These are phyloP conservation scores for Listronotus oregonensis DNA, from an alignment of 1,140 invertebrate genomes.

Conservation along the genomic window DNA sequence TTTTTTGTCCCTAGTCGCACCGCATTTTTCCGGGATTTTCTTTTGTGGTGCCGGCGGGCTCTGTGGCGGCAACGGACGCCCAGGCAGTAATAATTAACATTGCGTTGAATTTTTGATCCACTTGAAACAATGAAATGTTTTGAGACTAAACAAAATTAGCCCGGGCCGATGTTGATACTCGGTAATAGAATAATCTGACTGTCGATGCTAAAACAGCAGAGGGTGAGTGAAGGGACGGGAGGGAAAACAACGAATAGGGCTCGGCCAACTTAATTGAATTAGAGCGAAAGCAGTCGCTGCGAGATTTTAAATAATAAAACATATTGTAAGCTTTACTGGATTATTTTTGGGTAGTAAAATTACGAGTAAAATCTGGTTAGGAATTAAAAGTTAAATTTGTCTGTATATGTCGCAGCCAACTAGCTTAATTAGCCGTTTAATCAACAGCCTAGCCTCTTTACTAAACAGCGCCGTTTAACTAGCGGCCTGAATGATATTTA, in stretches of 20 bases:
- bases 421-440: too few species aligned
- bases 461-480: too few species aligned
- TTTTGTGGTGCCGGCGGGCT: constrained; percentile 1
- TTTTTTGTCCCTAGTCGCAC: constrained; percentile 3
- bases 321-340: constrained; percentile 18
- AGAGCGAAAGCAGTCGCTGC: constrained; percentile 22
- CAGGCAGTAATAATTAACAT: constrained; percentile 55
- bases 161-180: constrained; percentile 57
- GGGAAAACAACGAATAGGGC: constrained; percentile 37
- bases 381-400: not conserved
- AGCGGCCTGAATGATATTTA: too few species aligned
- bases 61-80: constrained; percentile 16
- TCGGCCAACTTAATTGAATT: constrained; percentile 48
- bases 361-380: not conserved
- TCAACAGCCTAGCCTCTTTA: too few species aligned
- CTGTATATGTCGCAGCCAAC: too few species aligned
- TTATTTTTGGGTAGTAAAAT: not conserved
- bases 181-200: constrained; percentile 60
- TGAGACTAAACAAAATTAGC: constrained; percentile 58
- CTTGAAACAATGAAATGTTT: constrained; percentile 59
- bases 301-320: constrained; percentile 12
- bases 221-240: constrained; percentile 8
- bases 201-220: constrained; percentile 35
- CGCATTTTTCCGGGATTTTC: not conserved
- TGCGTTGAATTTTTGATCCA: constrained; percentile 59